phyloP scores from a whole-genome alignment of 1,140 invertebrate genomes.

The Drosophila guanche region DNA sequence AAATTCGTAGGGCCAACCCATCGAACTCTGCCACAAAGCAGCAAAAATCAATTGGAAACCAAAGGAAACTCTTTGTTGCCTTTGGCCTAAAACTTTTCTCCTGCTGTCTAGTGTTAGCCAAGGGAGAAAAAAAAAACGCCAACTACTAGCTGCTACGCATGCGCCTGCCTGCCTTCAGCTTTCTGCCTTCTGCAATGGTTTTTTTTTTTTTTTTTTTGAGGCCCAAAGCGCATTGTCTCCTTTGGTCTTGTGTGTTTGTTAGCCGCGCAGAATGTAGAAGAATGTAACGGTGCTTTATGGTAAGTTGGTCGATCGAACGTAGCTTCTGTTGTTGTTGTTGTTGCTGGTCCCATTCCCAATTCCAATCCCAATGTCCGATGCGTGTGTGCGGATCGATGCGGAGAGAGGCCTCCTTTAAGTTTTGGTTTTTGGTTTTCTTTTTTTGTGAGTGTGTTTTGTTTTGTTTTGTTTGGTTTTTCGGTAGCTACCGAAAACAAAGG shows the following conservation, averaged over 20 bases:
- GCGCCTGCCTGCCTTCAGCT: constrained; percentile 14
- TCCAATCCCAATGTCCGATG: constrained; percentile 24
- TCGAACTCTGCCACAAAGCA: no score
- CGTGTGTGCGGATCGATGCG: constrained; percentile 38
- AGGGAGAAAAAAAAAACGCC: constrained; percentile 21
- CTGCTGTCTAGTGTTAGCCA: constrained; percentile 30
- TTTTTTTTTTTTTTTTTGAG: neutral
- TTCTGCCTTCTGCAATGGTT: constrained; percentile 27
- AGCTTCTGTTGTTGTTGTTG: constrained; percentile 13
- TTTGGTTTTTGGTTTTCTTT: neutral
- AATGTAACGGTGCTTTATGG: constrained; percentile 80
- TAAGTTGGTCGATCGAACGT: constrained; percentile 67
- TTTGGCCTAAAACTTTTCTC: no score
- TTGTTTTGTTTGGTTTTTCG: constrained; percentile 40
- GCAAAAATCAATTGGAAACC: no score
- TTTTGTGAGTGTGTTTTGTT: no score
- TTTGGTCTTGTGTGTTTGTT: constrained; percentile 59
- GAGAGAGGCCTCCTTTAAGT: constrained; percentile 26
- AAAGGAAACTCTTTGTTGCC: no score
- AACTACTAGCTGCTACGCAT: constrained; percentile 54
- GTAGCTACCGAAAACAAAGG: constrained; percentile 70
- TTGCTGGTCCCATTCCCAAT: constrained; percentile 8
- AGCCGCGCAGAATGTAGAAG: constrained; percentile 53
- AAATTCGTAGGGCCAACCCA: no score
- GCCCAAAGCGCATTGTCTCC: constrained; percentile 58